Conservation (phyloP, 2,797 vertebrate genomes). For the Sciaenops ocellatus region DNA sequence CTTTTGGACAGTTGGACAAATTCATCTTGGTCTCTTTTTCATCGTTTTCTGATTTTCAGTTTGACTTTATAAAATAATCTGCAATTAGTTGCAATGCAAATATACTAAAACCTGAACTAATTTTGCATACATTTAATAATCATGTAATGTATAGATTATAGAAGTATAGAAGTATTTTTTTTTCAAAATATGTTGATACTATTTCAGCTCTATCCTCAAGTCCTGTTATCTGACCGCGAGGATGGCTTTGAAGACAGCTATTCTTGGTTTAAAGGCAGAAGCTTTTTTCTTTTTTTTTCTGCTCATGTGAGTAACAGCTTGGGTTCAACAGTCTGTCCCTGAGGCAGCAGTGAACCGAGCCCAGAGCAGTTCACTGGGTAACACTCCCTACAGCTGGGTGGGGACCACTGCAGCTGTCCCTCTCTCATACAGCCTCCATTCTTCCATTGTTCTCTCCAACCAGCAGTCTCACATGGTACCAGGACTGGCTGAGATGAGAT, state of each 20-base stretch:
- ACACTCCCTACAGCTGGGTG: constrained; percentile 65
- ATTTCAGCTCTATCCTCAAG: background rate
- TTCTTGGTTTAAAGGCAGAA: constrained; percentile 33
- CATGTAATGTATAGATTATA: background rate
- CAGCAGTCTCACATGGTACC: constrained; percentile 48
- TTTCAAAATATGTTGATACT: background rate
- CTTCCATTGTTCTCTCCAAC: constrained; percentile 52
- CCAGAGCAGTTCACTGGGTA: constrained; percentile 70
- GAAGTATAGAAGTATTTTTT: background rate
- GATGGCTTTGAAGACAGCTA: constrained; percentile 27
- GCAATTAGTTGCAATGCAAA: background rate
- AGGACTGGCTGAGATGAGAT: constrained; percentile 52
- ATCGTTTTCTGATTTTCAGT: background rate
- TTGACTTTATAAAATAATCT: background rate
- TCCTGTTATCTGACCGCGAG: constrained; percentile 7
- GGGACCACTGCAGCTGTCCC: constrained; percentile 66
- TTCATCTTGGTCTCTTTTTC: background rate
- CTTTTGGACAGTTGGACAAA: background rate
- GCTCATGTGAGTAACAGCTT: constrained; percentile 66
- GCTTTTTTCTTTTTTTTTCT: constrained; percentile 11
- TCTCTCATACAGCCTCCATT: constrained; percentile 60
- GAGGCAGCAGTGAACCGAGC: constrained; percentile 58
- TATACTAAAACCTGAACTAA: background rate
- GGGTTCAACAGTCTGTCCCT: constrained; percentile 53
- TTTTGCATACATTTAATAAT: background rate